Percentiles rank a stretch among this genome's conserved stretches.
phyloP scores from a whole-genome alignment of 2,797 vertebrate genomes.

The Notamacropus eugenii region DNA sequence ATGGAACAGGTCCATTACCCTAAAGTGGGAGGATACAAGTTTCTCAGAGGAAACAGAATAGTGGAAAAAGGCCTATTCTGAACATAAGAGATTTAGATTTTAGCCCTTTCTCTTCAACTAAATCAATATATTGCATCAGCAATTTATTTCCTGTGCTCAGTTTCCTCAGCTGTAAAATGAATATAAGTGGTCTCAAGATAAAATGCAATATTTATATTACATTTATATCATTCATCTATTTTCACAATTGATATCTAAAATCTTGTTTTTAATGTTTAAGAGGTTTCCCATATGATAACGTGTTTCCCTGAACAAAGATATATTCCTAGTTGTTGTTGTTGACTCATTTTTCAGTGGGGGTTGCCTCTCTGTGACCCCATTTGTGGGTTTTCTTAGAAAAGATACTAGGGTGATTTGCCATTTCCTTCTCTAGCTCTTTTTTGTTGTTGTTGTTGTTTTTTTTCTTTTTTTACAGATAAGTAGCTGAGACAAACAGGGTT shows the following conservation, averaged over 20 bases:
- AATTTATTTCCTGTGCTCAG: neutral
- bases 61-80: neutral
- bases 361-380: neutral
- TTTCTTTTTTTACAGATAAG: neutral
- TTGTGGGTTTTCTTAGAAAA: neutral
- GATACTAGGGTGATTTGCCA: neutral
- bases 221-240: neutral
- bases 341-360: neutral
- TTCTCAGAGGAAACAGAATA: neutral
- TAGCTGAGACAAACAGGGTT: neutral
- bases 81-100: neutral
- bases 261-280: neutral
- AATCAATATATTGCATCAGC: neutral
- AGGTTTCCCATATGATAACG: neutral
- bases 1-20: neutral
- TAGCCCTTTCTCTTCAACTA: neutral
- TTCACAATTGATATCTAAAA: neutral
- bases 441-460: no score
- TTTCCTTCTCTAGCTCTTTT: neutral
- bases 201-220: neutral
- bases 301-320: neutral
- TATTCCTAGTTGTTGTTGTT: neutral
- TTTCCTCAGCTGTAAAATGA: constrained; percentile 28
- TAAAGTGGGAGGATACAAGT: neutral
- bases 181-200: neutral